These are phyloP conservation scores for Lepilemur septentrionalis DNA, from an alignment of 2,797 vertebrate species.

Conservation along the genomic window DNA sequence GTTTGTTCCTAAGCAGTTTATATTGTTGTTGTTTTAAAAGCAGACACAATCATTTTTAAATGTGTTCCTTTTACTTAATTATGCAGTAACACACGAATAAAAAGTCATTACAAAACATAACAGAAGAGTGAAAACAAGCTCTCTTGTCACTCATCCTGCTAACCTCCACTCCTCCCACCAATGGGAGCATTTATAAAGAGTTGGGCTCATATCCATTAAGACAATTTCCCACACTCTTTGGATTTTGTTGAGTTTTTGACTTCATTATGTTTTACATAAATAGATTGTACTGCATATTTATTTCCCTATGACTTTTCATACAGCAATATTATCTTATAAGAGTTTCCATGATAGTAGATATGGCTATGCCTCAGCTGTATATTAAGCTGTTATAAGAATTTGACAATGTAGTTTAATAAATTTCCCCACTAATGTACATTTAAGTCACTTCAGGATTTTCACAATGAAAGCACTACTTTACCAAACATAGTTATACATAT, in stretches of 20 bases:
- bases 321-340: not conserved
- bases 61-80: conserved; percentile 27
- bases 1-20: not conserved
- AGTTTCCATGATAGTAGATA: not conserved
- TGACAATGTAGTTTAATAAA: not conserved
- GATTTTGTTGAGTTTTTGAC: not conserved
- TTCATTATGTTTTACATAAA: conserved; percentile 29
- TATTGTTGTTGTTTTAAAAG: not conserved
- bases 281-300: not conserved
- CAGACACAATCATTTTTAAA: conserved; percentile 1
- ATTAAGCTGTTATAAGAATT: not conserved
- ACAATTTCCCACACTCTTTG: not conserved
- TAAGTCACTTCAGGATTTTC: not conserved
- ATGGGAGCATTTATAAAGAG: not conserved
- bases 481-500: not conserved
- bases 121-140: not conserved
- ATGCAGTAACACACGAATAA: not conserved
- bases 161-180: not conserved
- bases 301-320: not conserved
- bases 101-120: not conserved
- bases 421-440: not conserved
- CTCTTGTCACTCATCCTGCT: not conserved
- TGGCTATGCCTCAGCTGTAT: not conserved
- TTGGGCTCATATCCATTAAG: not conserved
- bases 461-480: not conserved